Conservation (phyloP, 2,888 invertebrate species). For the Caenorhabditis zanzibari region DNA sequence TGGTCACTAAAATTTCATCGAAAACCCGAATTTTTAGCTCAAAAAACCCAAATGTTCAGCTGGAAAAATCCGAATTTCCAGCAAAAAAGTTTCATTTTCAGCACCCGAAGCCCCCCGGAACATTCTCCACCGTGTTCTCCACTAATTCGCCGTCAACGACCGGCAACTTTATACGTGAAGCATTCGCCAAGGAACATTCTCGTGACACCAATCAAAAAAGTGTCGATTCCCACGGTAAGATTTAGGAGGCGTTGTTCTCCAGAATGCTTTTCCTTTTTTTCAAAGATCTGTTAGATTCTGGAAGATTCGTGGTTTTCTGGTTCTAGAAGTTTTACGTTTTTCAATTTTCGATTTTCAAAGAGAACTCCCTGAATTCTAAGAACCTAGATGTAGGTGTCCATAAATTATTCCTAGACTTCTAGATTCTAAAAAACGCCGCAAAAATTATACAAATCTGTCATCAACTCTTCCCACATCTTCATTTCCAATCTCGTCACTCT, state of each 20-base stretch:
- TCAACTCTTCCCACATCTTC: background rate
- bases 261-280: background rate
- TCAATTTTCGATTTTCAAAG: too few relatives aligned
- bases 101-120: conserved; percentile 53
- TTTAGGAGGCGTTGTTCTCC: background rate
- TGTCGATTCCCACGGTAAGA: conserved; percentile 45
- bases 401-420: background rate
- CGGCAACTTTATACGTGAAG: conserved; percentile 51
- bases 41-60: too few relatives aligned
- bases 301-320: too few relatives aligned
- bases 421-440: background rate
- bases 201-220: conserved; percentile 30
- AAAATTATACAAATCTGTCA: conserved; percentile 39
- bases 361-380: too few relatives aligned
- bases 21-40: too few relatives aligned
- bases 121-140: conserved; percentile 52
- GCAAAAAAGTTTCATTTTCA: conserved; percentile 35
- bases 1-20: too few relatives aligned
- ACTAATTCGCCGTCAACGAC: conserved; percentile 49
- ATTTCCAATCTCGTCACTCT: background rate
- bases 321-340: background rate
- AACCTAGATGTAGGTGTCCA: background rate
- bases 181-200: conserved; percentile 25
- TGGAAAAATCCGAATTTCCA: too few relatives aligned
- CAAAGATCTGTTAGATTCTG: background rate